Evolutionary conservation across 2,113 vertebrate species (phyloP).

Genomic region (Embiotoca jacksoni): DNA sequence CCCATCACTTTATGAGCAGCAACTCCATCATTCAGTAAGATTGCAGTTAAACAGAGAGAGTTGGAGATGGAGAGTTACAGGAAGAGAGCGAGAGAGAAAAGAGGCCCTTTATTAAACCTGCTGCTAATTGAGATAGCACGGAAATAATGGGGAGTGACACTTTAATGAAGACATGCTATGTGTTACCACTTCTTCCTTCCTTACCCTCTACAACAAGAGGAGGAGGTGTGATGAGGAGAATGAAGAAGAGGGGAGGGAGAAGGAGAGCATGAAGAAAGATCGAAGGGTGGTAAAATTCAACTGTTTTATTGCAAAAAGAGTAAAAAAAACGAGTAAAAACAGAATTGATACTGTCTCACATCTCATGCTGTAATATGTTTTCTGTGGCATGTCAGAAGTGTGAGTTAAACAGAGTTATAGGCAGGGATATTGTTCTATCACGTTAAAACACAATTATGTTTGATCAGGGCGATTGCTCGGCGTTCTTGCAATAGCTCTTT

Average conservation of each 20-base stretch:
- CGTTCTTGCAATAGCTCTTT: slow-evolving; percentile 55
- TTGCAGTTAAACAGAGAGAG: slow-evolving; percentile 63
- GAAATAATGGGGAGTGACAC: slow-evolving; percentile 89
- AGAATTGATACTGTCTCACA: slow-evolving; percentile 79
- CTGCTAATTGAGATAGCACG: slow-evolving; percentile 88
- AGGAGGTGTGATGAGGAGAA: slow-evolving; percentile 70
- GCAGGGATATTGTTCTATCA: slow-evolving; percentile 83
- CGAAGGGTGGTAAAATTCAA: slow-evolving; percentile 64
- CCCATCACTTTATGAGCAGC: slow-evolving; percentile 48
- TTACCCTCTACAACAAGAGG: slow-evolving; percentile 62
- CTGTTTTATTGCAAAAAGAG: slow-evolving; percentile 75
- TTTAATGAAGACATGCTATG: slow-evolving; percentile 87
- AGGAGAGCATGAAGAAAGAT: slow-evolving; percentile 61
- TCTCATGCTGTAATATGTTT: slow-evolving; percentile 82
- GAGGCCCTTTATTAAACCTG: slow-evolving; percentile 86
- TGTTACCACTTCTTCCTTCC: slow-evolving; percentile 81
- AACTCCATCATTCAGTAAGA: slow-evolving; percentile 70
- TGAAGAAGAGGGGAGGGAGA: slow-evolving; percentile 66
- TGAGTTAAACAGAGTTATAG: slow-evolving; percentile 79
- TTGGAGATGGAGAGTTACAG: slow-evolving; percentile 53
- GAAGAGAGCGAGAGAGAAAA: slow-evolving; percentile 63
- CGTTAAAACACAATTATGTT: slow-evolving; percentile 84
- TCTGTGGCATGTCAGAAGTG: slow-evolving; percentile 81
- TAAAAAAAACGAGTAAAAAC: slow-evolving; percentile 55
- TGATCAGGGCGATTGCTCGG: slow-evolving; percentile 71